Evolutionary conservation across 2,113 vertebrate genomes (phyloP), one percentile per base, ranked within the genome.

Genomic region (Paraplagusia blochii): DNA sequence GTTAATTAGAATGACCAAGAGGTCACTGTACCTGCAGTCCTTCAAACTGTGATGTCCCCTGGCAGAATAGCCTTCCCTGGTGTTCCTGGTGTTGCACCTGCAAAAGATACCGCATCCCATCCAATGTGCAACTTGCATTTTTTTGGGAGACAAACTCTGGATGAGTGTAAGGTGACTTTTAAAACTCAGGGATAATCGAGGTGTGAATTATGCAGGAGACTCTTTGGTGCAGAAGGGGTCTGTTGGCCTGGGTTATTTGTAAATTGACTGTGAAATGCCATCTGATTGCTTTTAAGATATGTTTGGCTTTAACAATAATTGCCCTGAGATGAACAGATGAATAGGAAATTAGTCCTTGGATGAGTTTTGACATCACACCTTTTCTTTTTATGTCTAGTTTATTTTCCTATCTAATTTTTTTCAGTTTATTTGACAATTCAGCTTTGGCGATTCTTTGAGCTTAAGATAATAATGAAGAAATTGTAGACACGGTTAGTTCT

Each of bases 1-100:
- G 55, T 77, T 82, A 72, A 85, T 79, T 72, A 65, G 54, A 63
- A 68, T 38, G 64, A 71, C 74, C 52, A 67, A 67, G 58, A 46
- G 67, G 49, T 40, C 70, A 64, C 33, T 17, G 57, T 42, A 38
- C 39, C 46, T 62, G 19, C 68, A 75, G 76, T 81, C 73, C 74
- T 58, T 55, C 19, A 62, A 48, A 58, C 5, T 44, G 58, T 54
- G 75, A 70, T 77, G 18, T 16, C 55, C 33, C 66, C 45, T 58
- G 46, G 43, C 22, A 66, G 42, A 58, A 69, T 74, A 48, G 13
- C 45, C 42, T 1, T 16, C n/a, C 11, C 15, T n/a, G 7, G 9
- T 9, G 29, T 55, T 47, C 40, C 1, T 35, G 13, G 29, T 45
- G 42, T 17, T 6, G 14, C 14, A 47, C 11, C 16, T 13, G 22